Evolutionary conservation across 2,888 invertebrate genomes (phyloP).

Genomic region (Diachrysia chrysitis): DNA sequence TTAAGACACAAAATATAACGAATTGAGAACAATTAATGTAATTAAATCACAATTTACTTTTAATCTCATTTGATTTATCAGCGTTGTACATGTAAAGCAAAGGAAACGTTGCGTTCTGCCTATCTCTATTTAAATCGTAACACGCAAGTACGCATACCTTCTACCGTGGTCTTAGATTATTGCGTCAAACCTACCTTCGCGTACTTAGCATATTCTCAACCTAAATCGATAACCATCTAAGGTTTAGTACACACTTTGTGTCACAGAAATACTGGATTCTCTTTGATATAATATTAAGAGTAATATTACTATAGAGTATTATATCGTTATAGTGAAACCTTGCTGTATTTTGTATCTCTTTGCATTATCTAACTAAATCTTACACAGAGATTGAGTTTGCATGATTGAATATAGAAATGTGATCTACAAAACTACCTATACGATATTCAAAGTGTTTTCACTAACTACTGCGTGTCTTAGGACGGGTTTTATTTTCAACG

Average conservation of each 20-base stretch:
- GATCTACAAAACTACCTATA: too few relatives aligned
- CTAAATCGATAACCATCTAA: conserved; percentile 4
- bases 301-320: too few relatives aligned
- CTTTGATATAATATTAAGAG: background rate
- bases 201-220: conserved; percentile 5
- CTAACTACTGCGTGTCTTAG: too few relatives aligned
- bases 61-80: background rate
- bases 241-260: background rate
- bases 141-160: conserved; percentile 44
- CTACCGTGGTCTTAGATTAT: conserved; percentile 22
- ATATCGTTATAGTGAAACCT: too few relatives aligned
- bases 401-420: too few relatives aligned
- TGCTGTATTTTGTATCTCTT: too few relatives aligned
- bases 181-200: conserved; percentile 11
- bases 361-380: too few relatives aligned
- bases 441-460: too few relatives aligned
- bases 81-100: conserved; percentile 7
- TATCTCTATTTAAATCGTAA: conserved; percentile 33
- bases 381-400: too few relatives aligned
- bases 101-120: conserved; percentile 47
- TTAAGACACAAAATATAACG: too few relatives aligned
- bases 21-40: too few relatives aligned
- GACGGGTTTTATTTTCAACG: too few relatives aligned
- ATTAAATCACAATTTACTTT: background rate
- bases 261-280: background rate